Conservation (phyloP, 2,888 invertebrate species). For the Zygaena filipendulae region DNA sequence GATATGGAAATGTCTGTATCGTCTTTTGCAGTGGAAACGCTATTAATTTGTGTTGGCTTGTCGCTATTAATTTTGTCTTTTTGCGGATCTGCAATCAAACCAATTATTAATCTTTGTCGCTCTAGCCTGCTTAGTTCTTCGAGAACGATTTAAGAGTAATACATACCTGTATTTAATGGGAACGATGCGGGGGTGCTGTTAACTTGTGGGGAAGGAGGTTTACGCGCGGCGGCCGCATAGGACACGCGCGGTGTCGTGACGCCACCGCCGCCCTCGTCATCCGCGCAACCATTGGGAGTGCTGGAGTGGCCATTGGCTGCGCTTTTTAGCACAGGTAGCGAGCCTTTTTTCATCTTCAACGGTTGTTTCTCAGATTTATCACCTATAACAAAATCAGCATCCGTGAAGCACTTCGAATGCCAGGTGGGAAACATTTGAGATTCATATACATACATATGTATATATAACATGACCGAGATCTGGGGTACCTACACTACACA, state of each 20-base stretch:
- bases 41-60: conserved; percentile 34
- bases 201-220: conserved; percentile 47
- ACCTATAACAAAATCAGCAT: conserved; percentile 41
- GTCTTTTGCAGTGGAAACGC: conserved; percentile 32
- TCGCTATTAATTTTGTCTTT: conserved; percentile 40
- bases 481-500: no score
- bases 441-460: conserved; percentile 9
- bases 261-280: conserved; percentile 45
- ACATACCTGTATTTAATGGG: conserved; percentile 47
- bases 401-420: no score
- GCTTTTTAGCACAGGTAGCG: conserved; percentile 30
- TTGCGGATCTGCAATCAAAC: conserved; percentile 46
- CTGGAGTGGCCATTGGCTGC: conserved; percentile 54
- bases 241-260: conserved; percentile 40
- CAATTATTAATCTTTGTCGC: no score
- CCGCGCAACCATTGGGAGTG: conserved; percentile 54
- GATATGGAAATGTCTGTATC: no score
- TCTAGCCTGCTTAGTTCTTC: no score
- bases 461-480: conserved; percentile 5
- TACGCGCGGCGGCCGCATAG: conserved; percentile 54
- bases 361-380: conserved; percentile 46
- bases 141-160: no score
- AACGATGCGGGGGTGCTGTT: conserved; percentile 41
- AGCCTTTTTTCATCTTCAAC: conserved; percentile 51
- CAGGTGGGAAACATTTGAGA: conserved; percentile 3